Evolutionary conservation across 2,113 vertebrate species (phyloP).

Genomic region (Xerus inauris): DNA sequence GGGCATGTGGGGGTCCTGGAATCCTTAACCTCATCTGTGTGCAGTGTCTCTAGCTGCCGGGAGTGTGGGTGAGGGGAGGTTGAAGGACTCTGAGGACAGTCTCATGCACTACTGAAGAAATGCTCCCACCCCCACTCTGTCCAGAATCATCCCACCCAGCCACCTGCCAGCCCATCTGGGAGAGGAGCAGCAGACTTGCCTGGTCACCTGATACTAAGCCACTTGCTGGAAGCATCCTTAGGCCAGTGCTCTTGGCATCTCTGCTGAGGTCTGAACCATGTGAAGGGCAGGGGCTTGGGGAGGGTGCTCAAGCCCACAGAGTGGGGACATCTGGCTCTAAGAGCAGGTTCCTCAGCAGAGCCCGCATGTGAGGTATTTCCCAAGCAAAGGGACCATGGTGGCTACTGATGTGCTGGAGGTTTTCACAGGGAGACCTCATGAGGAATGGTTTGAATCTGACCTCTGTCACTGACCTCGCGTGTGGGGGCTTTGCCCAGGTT

Average conservation of each 20-base stretch:
- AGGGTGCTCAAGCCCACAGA: fast-evolving
- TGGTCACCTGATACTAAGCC: neutral
- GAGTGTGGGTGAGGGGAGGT: neutral
- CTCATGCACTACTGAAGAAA: neutral
- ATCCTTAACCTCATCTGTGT: too few species aligned
- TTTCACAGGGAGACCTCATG: neutral
- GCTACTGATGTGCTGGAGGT: neutral
- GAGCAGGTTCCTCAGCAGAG: neutral
- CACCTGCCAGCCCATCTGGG: too few species aligned
- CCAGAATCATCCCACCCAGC: neutral
- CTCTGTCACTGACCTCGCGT: neutral
- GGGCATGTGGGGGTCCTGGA: fast-evolving
- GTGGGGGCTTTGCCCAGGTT: neutral
- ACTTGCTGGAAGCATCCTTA: neutral
- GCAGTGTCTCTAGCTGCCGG: neutral
- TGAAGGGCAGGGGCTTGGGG: neutral
- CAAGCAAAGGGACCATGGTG: too few species aligned
- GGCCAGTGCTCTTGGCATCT: neutral
- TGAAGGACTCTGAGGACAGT: neutral
- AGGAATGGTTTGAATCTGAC: neutral
- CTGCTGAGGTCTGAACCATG: neutral
- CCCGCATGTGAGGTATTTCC: neutral
- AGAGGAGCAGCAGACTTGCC: neutral
- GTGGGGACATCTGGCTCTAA: too few species aligned
- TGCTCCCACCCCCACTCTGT: neutral